Conservation (phyloP, 2,113 vertebrate species). For the Heterotilapia buettikoferi region DNA sequence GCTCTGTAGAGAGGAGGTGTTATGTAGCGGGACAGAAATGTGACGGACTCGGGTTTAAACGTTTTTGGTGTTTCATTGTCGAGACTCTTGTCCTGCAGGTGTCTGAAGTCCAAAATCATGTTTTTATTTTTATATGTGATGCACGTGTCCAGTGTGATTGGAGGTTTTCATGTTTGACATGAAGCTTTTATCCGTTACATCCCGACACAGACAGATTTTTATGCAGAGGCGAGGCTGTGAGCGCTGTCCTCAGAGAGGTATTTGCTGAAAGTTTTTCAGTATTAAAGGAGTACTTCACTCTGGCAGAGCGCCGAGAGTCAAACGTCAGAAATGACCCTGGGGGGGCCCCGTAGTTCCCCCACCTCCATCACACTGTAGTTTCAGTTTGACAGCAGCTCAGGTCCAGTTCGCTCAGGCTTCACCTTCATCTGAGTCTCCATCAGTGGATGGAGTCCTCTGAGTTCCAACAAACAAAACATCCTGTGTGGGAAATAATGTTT, state of each 20-base stretch:
- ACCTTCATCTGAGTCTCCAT: neutral
- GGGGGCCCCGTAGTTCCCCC: neutral
- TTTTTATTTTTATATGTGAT: neutral
- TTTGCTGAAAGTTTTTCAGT: neutral
- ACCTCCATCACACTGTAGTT: neutral
- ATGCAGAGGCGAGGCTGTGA: neutral
- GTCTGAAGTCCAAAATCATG: neutral
- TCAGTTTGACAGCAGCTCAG: neutral
- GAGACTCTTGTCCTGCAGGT: neutral
- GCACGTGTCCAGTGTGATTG: neutral
- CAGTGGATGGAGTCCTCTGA: neutral
- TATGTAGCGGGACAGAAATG: neutral
- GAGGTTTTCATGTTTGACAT: neutral
- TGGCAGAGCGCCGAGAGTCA: neutral
- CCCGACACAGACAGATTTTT: accelerated
- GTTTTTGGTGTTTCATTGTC: neutral
- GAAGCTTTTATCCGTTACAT: neutral
- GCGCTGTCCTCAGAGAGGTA: neutral
- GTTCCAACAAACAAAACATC: neutral
- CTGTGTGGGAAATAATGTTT: neutral
- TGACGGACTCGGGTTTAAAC: neutral
- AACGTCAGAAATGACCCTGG: neutral
- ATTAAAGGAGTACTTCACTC: slow-evolving; percentile 18
- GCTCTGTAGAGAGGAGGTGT: neutral
- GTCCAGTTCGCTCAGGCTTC: neutral